Percentiles rank a stretch among this genome's conserved stretches.
phyloP scores from a whole-genome alignment of 2,113 vertebrate genomes.

The Malurus melanocephalus region DNA sequence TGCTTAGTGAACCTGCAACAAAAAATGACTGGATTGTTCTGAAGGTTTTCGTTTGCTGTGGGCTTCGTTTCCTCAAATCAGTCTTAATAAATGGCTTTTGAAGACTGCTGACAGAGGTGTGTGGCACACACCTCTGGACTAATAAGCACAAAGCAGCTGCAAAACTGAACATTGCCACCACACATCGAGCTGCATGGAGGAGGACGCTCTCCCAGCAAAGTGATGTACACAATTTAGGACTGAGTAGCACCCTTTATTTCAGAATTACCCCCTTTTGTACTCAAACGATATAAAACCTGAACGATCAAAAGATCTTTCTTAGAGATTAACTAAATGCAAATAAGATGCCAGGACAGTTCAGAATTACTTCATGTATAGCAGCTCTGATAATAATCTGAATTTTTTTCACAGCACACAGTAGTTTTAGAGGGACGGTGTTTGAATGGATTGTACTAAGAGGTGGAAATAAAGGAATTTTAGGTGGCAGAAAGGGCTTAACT shows the following conservation, averaged over 20 bases:
- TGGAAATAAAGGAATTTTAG: background rate
- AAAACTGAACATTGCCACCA: background rate
- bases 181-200: background rate
- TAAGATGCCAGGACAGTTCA: background rate
- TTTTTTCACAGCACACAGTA: background rate
- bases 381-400: background rate
- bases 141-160: background rate
- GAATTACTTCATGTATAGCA: background rate
- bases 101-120: background rate
- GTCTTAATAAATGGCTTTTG: background rate
- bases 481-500: background rate
- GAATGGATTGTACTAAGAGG: background rate
- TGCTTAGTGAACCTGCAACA: background rate
- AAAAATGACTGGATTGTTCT: background rate
- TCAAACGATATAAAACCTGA: background rate
- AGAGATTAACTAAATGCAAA: background rate
- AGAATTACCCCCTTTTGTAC: background rate
- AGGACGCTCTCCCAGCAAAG: background rate
- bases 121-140: background rate
- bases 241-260: background rate
- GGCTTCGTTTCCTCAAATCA: background rate
- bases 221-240: rapidly evolving
- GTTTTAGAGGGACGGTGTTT: background rate
- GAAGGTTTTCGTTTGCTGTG: background rate
- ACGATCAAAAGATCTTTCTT: background rate